Conservation (phyloP, 2,888 invertebrate species). For the Bedellia somnulentella region DNA sequence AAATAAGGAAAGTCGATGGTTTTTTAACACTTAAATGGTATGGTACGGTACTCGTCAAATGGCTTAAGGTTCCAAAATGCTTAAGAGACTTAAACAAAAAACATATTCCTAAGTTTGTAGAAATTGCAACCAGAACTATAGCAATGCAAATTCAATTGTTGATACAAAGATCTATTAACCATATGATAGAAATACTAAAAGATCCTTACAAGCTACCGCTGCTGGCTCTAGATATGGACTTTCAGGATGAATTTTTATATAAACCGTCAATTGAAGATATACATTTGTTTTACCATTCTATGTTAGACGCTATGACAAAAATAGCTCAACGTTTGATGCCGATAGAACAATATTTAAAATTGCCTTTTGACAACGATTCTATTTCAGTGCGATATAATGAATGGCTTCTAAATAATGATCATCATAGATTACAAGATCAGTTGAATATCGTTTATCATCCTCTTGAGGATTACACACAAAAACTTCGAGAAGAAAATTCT, state of each 20-base stretch:
- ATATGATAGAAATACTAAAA: slow-evolving; percentile 59
- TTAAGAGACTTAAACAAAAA: slow-evolving; percentile 35
- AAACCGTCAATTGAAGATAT: slow-evolving; percentile 63
- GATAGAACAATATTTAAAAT: slow-evolving; percentile 51
- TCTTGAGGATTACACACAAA: slow-evolving; percentile 53
- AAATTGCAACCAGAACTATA: slow-evolving; percentile 46
- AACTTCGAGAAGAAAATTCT: slow-evolving; percentile 56
- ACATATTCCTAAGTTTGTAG: slow-evolving; percentile 34
- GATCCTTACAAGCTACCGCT: slow-evolving; percentile 61
- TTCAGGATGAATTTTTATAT: slow-evolving; percentile 56
- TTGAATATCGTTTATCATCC: slow-evolving; percentile 59
- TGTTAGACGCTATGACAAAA: slow-evolving; percentile 57
- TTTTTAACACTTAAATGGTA: slow-evolving; percentile 48
- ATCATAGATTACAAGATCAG: slow-evolving; percentile 48
- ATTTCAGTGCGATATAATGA: slow-evolving; percentile 63
- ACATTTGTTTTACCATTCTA: slow-evolving; percentile 55
- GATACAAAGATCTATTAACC: slow-evolving; percentile 67
- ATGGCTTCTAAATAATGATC: slow-evolving; percentile 54
- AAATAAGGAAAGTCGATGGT: slow-evolving; percentile 34
- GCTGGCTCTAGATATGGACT: slow-evolving; percentile 60
- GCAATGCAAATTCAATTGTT: slow-evolving; percentile 66
- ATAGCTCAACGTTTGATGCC: slow-evolving; percentile 64
- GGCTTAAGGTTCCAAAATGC: slow-evolving; percentile 52
- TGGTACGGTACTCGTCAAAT: slow-evolving; percentile 29
- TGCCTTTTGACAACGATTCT: slow-evolving; percentile 39